Evolutionary conservation across 2,888 invertebrate species (phyloP).

Genomic region (Amphipyra berbera): DNA sequence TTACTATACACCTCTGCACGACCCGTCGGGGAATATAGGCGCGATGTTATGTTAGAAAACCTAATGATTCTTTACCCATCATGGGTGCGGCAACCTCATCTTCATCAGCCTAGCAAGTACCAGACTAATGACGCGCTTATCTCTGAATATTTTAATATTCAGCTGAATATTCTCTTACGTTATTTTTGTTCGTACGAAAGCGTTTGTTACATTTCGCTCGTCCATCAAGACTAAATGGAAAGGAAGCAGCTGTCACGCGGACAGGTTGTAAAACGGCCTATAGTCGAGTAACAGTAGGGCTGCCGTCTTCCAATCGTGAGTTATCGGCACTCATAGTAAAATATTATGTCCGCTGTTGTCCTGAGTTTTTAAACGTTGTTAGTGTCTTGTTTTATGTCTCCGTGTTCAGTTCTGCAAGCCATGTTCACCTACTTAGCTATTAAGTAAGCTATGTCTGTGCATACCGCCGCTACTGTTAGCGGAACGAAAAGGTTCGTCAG

Average conservation of each 20-base stretch:
- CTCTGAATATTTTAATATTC: conserved; percentile 17
- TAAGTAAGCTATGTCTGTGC: no score
- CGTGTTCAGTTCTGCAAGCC: neutral
- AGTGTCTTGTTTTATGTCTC: conserved; percentile 38
- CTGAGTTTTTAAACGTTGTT: conserved; percentile 26
- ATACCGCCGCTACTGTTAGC: no score
- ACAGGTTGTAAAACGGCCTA: conserved; percentile 64
- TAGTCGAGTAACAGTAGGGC: conserved; percentile 43
- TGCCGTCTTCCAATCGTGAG: conserved; percentile 37
- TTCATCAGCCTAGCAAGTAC: no score
- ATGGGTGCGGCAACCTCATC: no score
- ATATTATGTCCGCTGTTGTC: conserved; percentile 48
- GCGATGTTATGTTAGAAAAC: no score
- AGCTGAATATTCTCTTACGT: conserved; percentile 1
- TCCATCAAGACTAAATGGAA: conserved; percentile 60
- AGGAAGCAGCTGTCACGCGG: conserved; percentile 74
- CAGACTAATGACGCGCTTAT: neutral
- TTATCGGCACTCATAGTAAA: conserved; percentile 46
- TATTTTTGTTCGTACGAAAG: conserved; percentile 38
- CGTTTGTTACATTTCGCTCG: conserved; percentile 55
- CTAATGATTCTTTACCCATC: no score
- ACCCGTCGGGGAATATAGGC: no score
- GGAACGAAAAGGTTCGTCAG: no score
- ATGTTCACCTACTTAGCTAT: no score
- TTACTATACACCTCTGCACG: no score